Base-by-base conservation (phyloP, 2,797 vertebrate genomes). In the Girardinus metallicus region DNA sequence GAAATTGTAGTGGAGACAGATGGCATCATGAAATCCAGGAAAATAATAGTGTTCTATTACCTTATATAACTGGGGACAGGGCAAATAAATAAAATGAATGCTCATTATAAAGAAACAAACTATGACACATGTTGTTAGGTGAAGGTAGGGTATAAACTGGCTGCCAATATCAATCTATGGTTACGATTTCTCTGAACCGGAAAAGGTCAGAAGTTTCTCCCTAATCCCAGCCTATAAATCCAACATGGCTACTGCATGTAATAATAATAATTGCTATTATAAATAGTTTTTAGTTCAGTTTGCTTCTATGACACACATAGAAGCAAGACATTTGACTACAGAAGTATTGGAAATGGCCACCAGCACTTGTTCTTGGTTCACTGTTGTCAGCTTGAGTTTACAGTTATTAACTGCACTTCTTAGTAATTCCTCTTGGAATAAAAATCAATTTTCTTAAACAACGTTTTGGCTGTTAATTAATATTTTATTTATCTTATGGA, bases 11-110 rank as follows among this genome's bases (percentile, higher is more conserved):
- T 13, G 5, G 31, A 16, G 53, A 0, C 4, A 15, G 75, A 49
- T 36, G n/a, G 36, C 5, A 16, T 62, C 47, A 77, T 12, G 71
- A 60, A 87, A 82, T 74, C 41, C 60, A 72, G 74, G 15, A 53
- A 62, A n/a, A 26, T 36, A 29, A 60, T 18, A 43, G 26, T 64
- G 73, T 55, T 46, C 41, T 16, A 18, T 13, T 29, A 29, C 15
- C 6, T 18, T 21, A n/a, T 29, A 7, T 46, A 29, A 23, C 49
- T n/a, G 73, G 10, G 26, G 23, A 55, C 23, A 39, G 34, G 15
- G 13, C 23, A 41, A 29, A 55, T n/a, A 41, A 55, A 41, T 36
- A 23, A 41, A 26, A 18, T 31, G 3, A 39, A 36, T 39, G 31
- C 4, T 49, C 29, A 23, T 73, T 34, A 72, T 12, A 46, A 26